A percentile compares a stretch with the other conserved stretches of the same genome.
phyloP scores from a whole-genome alignment of 2,888 invertebrate species.

The Catocala sponsa region DNA sequence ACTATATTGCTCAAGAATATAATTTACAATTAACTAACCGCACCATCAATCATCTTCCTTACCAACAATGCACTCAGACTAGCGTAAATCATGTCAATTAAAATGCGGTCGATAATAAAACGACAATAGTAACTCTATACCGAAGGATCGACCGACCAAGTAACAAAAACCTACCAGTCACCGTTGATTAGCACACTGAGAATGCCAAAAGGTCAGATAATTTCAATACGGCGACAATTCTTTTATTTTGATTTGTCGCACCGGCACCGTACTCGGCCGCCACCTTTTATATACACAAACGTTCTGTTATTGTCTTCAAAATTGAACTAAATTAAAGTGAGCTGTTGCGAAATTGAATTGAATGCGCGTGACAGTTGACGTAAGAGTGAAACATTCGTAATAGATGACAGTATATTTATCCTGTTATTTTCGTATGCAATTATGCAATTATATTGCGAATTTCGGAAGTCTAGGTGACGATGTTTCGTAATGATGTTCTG shows the following conservation, averaged over 20 bases:
- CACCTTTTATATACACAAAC: conserved; percentile 36
- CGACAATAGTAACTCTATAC: not conserved
- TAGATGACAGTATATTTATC: conserved; percentile 23
- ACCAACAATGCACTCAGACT: not conserved
- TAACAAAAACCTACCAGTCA: no score
- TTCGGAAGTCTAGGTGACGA: conserved; percentile 46
- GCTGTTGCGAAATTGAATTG: conserved; percentile 57
- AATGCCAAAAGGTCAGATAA: conserved; percentile 36
- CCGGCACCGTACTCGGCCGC: conserved; percentile 13
- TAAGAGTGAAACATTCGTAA: conserved; percentile 21
- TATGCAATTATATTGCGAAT: conserved; percentile 19
- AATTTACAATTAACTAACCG: not conserved
- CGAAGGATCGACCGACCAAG: no score
- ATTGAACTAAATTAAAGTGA: conserved; percentile 69
- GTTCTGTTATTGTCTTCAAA: conserved; percentile 54
- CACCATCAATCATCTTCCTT: no score
- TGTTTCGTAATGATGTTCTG: conserved; percentile 59
- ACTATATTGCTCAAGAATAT: not conserved
- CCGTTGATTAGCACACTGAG: conserved; percentile 6
- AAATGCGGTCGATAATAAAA: conserved; percentile 13
- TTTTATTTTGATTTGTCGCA: conserved; percentile 38
- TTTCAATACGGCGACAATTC: conserved; percentile 17
- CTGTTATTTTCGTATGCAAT: conserved; percentile 16
- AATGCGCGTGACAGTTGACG: conserved; percentile 53
- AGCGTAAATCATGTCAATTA: conserved; percentile 1